Evolutionary conservation across 2,113 vertebrate genomes (phyloP).

Genomic region (Triplophysa rosa): DNA sequence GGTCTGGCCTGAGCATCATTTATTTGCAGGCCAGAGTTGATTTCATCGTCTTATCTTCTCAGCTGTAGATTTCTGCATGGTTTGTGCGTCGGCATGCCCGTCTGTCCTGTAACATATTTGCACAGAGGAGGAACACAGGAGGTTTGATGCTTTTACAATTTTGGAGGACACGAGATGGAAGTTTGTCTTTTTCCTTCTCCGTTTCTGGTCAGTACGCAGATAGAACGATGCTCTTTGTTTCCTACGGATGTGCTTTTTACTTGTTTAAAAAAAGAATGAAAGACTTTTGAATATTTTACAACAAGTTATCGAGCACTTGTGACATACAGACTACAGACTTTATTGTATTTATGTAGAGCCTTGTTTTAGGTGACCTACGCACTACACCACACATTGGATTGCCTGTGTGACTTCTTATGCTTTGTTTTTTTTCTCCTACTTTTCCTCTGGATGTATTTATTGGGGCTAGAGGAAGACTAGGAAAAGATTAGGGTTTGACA

Average conservation of each 20-base stretch:
- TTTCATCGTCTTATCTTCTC: constrained; percentile 52
- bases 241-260: constrained; percentile 81
- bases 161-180: constrained; percentile 44
- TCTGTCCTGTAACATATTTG: constrained; percentile 69
- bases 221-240: constrained; percentile 69
- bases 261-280: constrained; percentile 73
- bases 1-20: constrained; percentile 52
- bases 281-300: constrained; percentile 80
- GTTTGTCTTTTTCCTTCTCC: constrained; percentile 49
- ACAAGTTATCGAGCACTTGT: constrained; percentile 84
- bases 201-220: constrained; percentile 50
- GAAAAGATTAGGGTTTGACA: constrained; percentile 57
- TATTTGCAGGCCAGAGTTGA: constrained; percentile 73
- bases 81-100: constrained; percentile 83
- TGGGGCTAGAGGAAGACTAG: constrained; percentile 53
- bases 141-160: constrained; percentile 67
- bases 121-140: constrained; percentile 72
- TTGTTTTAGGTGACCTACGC: constrained; percentile 77
- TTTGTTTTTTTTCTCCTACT: constrained; percentile 45
- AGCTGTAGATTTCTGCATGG: constrained; percentile 79
- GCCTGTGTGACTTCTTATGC: constrained; percentile 65
- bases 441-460: constrained; percentile 56
- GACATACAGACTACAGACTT: constrained; percentile 80
- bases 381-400: constrained; percentile 69
- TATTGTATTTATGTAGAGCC: constrained; percentile 88